These are phyloP conservation scores for Ylistrum balloti DNA, from an alignment of 1,140 invertebrate species.

Conservation along the genomic window DNA sequence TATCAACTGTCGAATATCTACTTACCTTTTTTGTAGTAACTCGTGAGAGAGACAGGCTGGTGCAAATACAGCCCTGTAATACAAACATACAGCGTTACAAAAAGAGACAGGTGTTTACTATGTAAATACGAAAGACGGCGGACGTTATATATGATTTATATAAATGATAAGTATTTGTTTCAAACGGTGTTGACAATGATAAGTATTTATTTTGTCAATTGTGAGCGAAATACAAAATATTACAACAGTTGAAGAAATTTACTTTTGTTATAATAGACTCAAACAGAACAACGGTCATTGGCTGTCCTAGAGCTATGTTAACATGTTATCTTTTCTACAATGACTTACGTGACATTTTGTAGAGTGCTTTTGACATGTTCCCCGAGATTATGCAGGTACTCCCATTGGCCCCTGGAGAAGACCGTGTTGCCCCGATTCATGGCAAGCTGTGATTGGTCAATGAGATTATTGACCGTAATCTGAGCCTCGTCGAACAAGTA, in stretches of 20 bases:
- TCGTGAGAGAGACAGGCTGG: slow-evolving; percentile 96
- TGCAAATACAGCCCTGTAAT: slow-evolving; percentile 90
- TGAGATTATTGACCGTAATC: slow-evolving; percentile 90
- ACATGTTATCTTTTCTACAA: slow-evolving; percentile 1
- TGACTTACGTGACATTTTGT: slow-evolving; percentile 89
- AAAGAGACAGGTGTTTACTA: too few relatives aligned
- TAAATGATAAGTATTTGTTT: too few relatives aligned
- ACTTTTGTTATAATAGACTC: too few relatives aligned
- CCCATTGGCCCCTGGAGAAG: slow-evolving; percentile 94
- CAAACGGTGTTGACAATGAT: too few relatives aligned
- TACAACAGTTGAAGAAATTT: too few relatives aligned
- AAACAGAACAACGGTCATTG: too few relatives aligned
- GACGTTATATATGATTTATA: too few relatives aligned
- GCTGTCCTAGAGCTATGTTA: too few relatives aligned
- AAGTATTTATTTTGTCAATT: too few relatives aligned
- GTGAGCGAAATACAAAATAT: too few relatives aligned
- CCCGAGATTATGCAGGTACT: slow-evolving; percentile 95
- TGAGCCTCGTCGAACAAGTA: slow-evolving; percentile 98
- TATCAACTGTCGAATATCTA: not conserved
- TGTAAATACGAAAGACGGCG: too few relatives aligned
- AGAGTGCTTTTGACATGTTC: slow-evolving; percentile 90
- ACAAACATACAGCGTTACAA: not conserved
- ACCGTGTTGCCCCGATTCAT: slow-evolving; percentile 86
- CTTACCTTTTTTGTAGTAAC: slow-evolving; percentile 89
- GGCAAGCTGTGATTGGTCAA: slow-evolving; percentile 95